Evolutionary conservation across 2,797 vertebrate species (phyloP), one percentile per base, ranked within the genome.

Genomic region (Falco peregrinus): DNA sequence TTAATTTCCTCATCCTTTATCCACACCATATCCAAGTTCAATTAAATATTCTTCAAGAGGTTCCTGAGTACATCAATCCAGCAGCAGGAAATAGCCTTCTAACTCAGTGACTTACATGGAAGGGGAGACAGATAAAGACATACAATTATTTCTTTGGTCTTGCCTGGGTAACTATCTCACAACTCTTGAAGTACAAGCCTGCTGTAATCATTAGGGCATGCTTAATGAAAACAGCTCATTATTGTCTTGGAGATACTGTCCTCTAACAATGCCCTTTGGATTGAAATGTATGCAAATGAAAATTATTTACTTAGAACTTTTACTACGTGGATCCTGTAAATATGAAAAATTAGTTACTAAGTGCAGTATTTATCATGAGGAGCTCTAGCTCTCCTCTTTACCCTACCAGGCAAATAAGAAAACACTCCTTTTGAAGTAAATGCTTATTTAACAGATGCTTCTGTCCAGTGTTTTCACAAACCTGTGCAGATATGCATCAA

Each of bases 291-390:
- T 94, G 95, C 73, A 97, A 97, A 97, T 96, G 45, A 90, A 76
- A 79, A 68, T 95, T 97, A 83, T 95, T 97, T 97, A 91, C 96
- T 97, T 95, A 91, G 22, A 95, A 59, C 25, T 82, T 95, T 97
- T 95, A 87, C 78, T 90, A 81, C 7, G 5, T 20, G 12, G 48
- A 87, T 83, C 80, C 96, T 95, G 77, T 91, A 97, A 92, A 95
- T 95, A 80, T 90, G 86, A 98, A 97, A 96, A 97, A 85, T 93
- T 97, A 97, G 97, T 97, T 97, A 96, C 41, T 78, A 96, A 96
- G 80, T 94, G 74, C 64, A 96, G 74, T 96, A 94, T 95, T 98
- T 96, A 85, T 95, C 60, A 75, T 33, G 47, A 84, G 31, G 35
- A 81, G 68, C 37, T 76, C 24, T 67, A 70, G 17, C 25, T 87